Conservation (phyloP, 2,888 invertebrate genomes). For the Drosophila helvetica region DNA sequence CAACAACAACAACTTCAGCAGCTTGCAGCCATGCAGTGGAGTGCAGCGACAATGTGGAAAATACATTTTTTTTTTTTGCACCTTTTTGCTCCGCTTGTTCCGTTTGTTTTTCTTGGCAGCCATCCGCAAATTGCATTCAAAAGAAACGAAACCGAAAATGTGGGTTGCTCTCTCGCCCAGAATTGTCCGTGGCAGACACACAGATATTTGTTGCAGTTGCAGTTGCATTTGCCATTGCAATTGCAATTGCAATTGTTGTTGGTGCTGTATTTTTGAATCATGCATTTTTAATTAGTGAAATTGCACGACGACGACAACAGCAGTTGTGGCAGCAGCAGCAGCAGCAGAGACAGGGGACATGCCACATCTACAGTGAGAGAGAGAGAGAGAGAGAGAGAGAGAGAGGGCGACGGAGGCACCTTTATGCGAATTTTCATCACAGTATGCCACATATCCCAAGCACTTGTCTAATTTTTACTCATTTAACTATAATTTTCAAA, state of each 20-base stretch:
- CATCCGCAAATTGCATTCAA: conserved; percentile 70
- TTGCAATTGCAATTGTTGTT: conserved; percentile 3
- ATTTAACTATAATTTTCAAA: conserved; percentile 61
- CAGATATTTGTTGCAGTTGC: conserved; percentile 27
- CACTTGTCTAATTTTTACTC: conserved; percentile 67
- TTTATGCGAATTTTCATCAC: conserved; percentile 59
- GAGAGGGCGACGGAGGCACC: conserved; percentile 29
- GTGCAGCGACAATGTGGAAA: conserved; percentile 53
- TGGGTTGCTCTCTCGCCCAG: conserved; percentile 73
- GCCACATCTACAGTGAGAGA: too few species aligned
- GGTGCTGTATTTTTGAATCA: conserved; percentile 65
- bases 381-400: not conserved
- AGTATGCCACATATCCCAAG: conserved; percentile 64
- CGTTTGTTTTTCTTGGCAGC: conserved; percentile 54
- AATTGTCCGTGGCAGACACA: conserved; percentile 53
- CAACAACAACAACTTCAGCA: conserved; percentile 40
- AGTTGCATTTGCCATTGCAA: conserved; percentile 22
- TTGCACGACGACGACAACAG: conserved; percentile 50
- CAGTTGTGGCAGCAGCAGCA: conserved; percentile 28
- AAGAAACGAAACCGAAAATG: conserved; percentile 51
- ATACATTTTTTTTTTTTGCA: conserved; percentile 29
- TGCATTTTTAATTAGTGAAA: conserved; percentile 77
- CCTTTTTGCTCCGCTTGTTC: conserved; percentile 24
- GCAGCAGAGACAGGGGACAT: not conserved
- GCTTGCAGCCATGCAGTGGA: conserved; percentile 43